Conservation (phyloP, 2,888 invertebrate genomes). For the Apamea crenata region DNA sequence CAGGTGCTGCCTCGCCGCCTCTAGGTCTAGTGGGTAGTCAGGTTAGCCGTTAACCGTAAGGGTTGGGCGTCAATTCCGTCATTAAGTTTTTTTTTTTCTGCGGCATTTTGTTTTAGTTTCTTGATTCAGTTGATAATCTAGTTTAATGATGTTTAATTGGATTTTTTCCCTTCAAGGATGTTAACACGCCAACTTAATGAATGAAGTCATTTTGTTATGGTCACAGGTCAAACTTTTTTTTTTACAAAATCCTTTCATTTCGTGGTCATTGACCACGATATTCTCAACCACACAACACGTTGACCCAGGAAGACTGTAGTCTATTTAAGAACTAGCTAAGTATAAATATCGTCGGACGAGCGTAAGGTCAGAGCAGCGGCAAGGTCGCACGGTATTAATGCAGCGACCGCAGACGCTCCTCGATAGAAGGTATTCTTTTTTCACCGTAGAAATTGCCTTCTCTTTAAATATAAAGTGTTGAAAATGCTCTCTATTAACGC, state of each 20-base stretch:
- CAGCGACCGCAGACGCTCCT: not conserved
- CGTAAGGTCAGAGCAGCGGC: not conserved
- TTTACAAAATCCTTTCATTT: not conserved
- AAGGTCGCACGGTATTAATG: not conserved
- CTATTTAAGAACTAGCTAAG: not conserved
- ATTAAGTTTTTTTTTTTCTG: not conserved
- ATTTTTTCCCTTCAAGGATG: not conserved
- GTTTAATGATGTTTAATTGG: too few relatives aligned
- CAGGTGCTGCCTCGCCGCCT: slow-evolving; percentile 1
- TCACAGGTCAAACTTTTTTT: not conserved
- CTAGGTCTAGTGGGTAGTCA: not conserved
- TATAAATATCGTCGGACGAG: not conserved
- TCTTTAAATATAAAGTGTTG: not conserved
- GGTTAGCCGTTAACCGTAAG: not conserved
- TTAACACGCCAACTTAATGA: not conserved
- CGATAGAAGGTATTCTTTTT: not conserved
- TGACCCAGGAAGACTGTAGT: not conserved
- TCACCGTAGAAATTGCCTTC: not conserved
- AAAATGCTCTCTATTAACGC: not conserved
- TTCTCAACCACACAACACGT: too few relatives aligned
- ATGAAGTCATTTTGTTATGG: not conserved
- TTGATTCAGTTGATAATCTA: not conserved
- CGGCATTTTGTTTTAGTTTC: not conserved
- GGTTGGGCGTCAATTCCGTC: not conserved
- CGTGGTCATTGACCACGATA: not conserved